Base-by-base conservation (phyloP, 2,113 vertebrate genomes). In the Entelurus aequoreus region DNA sequence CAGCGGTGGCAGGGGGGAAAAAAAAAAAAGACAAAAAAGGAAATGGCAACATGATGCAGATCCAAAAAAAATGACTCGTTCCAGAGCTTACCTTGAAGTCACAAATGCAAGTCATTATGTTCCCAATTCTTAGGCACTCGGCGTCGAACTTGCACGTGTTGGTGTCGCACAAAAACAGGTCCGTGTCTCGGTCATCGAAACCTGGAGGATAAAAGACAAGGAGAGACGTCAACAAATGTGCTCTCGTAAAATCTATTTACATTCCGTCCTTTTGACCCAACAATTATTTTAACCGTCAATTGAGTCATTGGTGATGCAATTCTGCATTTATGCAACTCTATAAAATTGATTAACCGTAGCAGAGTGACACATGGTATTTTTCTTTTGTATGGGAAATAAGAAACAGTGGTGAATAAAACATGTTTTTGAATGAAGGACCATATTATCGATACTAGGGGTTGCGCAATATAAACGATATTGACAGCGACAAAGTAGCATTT, bases 61-160 rank as follows among this genome's bases (percentile, higher is more conserved):
- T 4, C 52, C 52, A 13, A 21, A 21, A 11, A 51, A 8, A 14
- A 5, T 10, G 57, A 15, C 36, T 16, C 3, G 28, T 47, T 35
- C 75, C 72, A 59, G 72, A 60, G 70, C 92, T 94, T 94, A 99
- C 97, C 97, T 99, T 99, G 86, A 99, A 97, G 89, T 99, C 94
- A 81, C 97, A 99, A 89, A 98, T 96, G 89, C 97, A 99, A 63
- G 95, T 99, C 88, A 98, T 94, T 78, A 94, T 97, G 90, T 98
- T 94, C 88, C 97, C 97, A 75, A 99, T 98, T 82, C 94, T 89
- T 88, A 99, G 93, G 87, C 97, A 99, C 81, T 99, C 96, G 62
- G 95, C 97, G 53, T 98, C 97, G 76, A 97, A 99, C 93, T 98
- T 98, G 93, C 97, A 98, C 69, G 97, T 96, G 92, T 98, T 99